phyloP scores from a whole-genome alignment of 30 jellyfish, hydroid and myxozoan species.

The Mastigias papua region DNA sequence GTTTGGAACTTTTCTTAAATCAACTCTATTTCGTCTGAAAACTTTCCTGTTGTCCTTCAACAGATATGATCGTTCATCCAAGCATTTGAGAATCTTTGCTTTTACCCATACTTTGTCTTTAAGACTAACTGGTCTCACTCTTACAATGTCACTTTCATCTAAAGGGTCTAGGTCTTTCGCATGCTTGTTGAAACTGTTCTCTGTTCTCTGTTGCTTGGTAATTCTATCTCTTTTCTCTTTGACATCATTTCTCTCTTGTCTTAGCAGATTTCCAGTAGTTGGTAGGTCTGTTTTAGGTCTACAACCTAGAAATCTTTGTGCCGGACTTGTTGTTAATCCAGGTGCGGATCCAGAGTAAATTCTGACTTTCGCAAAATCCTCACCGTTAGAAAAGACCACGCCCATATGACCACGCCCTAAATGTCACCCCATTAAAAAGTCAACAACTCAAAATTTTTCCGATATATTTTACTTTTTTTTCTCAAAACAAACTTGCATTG shows the following conservation, averaged over 20 bases:
- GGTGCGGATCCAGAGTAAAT: too few species aligned
- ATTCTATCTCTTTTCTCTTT: constrained; percentile 27
- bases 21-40: constrained; percentile 56
- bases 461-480: too few species aligned
- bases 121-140: constrained; percentile 32
- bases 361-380: too few species aligned
- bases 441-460: too few species aligned
- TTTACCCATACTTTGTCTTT: constrained; percentile 37
- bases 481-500: too few species aligned
- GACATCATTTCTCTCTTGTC: constrained; percentile 56
- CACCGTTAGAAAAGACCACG: too few species aligned
- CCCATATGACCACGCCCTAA: too few species aligned
- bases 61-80: constrained; percentile 45
- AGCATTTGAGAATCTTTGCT: constrained; percentile 23
- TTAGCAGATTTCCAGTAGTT: constrained; percentile 48
- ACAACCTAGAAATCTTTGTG: constrained; percentile 55
- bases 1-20: constrained; percentile 44
- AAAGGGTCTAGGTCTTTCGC: constrained; percentile 19
- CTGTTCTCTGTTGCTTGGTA: constrained; percentile 34
- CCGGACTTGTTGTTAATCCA: too few species aligned
- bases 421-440: too few species aligned
- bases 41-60: constrained; percentile 43
- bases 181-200: constrained; percentile 21
- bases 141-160: constrained; percentile 11
- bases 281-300: constrained; percentile 58